Base-by-base conservation (phyloP, 2,113 vertebrate species). In the Pedionomus torquatus region DNA sequence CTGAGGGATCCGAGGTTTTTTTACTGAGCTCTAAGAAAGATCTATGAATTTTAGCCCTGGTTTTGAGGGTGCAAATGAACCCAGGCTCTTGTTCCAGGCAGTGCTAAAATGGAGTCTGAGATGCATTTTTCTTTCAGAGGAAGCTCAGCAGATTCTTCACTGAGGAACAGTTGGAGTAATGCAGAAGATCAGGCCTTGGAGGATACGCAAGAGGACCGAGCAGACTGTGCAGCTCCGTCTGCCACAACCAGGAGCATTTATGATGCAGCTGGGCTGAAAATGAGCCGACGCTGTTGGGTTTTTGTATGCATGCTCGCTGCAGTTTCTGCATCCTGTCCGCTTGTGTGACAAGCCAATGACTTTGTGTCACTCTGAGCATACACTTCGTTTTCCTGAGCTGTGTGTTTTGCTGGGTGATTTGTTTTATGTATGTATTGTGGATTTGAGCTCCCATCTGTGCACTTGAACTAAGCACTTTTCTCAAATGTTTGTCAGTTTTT, bases 11-110 rank as follows among this genome's bases (percentile, higher is more conserved):
- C 93, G 41, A 13, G 41, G 10, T 41, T 41, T 41, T 93, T 97
- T 96, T 95, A 97, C 96, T 96, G 95, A 98, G 93, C 94, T 31
- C 94, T 31, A 64, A 55, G 48, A 63, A 96, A 97, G 97, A 97
- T 97, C 55, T 96, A 77, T 97, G 96, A 82, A 86, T 94, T 82
- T 86, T 81, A 95, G 65, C 61, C 92, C 96, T 93, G 94, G 70
- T 89, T 97, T 89, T 87, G 96, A 90, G 74, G 96, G 87, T 87
- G 77, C 83, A 55, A 1, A n/a, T 28, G 70, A 85, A 82, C 46
- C 77, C 4, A 0, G n/a, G 26, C 52, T 57, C 77, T 72, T 83
- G 54, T 83, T 93, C 90, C 93, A 96, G 91, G 89, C 94, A 80
- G 41, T n/a, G 76, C 85, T 95, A 77, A 97, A 93, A 97, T 97